Evolutionary conservation across 1,140 invertebrate species (phyloP), one percentile per base, ranked within the genome.

Genomic region (Aphidius ervi): DNA sequence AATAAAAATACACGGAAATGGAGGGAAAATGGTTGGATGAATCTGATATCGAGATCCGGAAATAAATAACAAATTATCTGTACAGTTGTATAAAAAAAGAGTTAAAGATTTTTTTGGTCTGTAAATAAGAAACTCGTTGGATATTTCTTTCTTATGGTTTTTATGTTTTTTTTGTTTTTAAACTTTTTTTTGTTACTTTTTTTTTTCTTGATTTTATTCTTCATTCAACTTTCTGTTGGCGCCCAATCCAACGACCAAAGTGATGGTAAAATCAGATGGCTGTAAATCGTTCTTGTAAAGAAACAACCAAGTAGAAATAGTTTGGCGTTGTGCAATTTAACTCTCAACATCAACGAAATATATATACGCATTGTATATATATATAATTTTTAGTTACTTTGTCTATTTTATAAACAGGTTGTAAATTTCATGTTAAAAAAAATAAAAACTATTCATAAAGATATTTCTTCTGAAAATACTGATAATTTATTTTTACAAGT

Each of bases 191-290:
- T 52, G 23, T 39, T 6, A 10, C 10, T 52, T 52, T 52, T 5
- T 39, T 52, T 52, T 37, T 37, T 37, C 10, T 61, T 47, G 20
- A 9, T 16, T 31, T 58, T 46, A 43, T 46, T 46, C 54, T 4
- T 48, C 46, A 9, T 6, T 20, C 6, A 8, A 9, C 2, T 31
- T 16, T 54, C n/a, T 58, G 16, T 39, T 9, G 46, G 20, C 23
- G 42, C 61, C 39, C 3, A 4, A 31, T 46, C 40, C 53, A 49
- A 23, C 16, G 31, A 48, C 50, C 54, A 49, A 67, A 68, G 67
- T 70, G 67, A 65, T 64, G 62, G 65, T 46, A 56, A 61, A 72
- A 75, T 76, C 74, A 71, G 74, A 74, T 70, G 68, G 70, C 62
- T 69, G 67, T 75, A 74, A 76, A 76, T 77, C 70, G 67, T 74